phyloP scores from a whole-genome alignment of 2,888 invertebrate species.

The Dione vanillae region DNA sequence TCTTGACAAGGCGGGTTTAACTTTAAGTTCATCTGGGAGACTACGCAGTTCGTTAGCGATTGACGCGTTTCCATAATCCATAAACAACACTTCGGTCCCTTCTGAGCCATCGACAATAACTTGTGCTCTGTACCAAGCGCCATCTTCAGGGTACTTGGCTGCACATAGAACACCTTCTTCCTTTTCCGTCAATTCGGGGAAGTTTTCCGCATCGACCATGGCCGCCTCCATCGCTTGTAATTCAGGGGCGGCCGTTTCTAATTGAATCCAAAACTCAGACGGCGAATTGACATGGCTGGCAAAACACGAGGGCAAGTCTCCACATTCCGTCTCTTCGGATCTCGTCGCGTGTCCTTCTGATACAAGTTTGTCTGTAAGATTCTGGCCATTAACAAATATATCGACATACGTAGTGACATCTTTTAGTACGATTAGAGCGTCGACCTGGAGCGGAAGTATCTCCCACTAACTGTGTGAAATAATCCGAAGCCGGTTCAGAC shows the following conservation, averaged over 20 bases:
- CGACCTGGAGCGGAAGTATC: constrained; percentile 77
- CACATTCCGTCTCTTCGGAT: constrained; percentile 80
- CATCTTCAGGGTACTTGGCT: constrained; percentile 87
- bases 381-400: constrained; percentile 84
- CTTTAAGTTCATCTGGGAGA: constrained; percentile 85
- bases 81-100: constrained; percentile 86
- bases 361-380: constrained; percentile 85
- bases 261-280: constrained; percentile 91
- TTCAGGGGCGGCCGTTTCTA: constrained; percentile 85
- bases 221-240: constrained; percentile 85
- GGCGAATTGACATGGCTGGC: constrained; percentile 90
- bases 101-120: constrained; percentile 83
- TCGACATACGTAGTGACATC: constrained; percentile 87
- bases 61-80: constrained; percentile 88
- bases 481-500: constrained; percentile 86
- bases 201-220: constrained; percentile 82
- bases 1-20: constrained; percentile 84
- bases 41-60: constrained; percentile 83
- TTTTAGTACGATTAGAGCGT: constrained; percentile 83
- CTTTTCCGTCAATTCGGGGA: constrained; percentile 74
- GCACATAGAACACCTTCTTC: constrained; percentile 85
- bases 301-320: constrained; percentile 85
- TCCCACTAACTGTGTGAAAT: constrained; percentile 80
- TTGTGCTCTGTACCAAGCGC: constrained; percentile 87
- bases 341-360: constrained; percentile 84